A percentile compares a stretch with the other conserved stretches of the same genome.
Conservation (phyloP, 92 coral and sea anemone species). For the Zoanthus gigantus region DNA sequence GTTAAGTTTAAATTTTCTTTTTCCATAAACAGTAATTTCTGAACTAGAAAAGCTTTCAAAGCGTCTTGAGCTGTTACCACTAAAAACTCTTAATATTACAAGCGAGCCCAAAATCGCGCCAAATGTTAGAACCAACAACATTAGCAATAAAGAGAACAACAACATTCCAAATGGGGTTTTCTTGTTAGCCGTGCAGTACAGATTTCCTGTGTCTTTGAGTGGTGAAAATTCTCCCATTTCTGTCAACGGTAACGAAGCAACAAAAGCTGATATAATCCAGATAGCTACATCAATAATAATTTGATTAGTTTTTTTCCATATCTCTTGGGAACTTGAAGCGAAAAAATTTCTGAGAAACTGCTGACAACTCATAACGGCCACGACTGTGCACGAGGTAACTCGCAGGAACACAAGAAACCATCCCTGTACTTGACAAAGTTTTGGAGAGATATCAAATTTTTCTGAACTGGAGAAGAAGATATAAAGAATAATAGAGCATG, state of each 20-base stretch:
- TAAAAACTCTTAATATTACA: neutral
- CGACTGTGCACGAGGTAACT: conserved; percentile 45
- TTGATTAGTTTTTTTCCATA: conserved; percentile 66
- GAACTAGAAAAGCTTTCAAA: neutral
- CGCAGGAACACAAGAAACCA: conserved; percentile 70
- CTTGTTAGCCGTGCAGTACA: conserved; percentile 64
- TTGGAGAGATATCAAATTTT: conserved; percentile 33
- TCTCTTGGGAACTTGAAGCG: conserved; percentile 35
- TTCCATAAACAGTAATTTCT: neutral
- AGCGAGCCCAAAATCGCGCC: conserved; percentile 50
- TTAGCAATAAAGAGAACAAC: conserved; percentile 53
- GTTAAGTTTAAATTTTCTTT: conserved; percentile 23
- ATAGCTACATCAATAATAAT: conserved; percentile 31
- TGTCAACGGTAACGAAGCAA: conserved; percentile 74
- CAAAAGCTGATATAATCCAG: conserved; percentile 72
- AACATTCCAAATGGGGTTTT: conserved; percentile 57
- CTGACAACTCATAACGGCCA: conserved; percentile 64
- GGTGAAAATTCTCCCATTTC: conserved; percentile 60
- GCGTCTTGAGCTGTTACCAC: neutral
- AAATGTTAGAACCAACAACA: conserved; percentile 45
- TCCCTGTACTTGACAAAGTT: conserved; percentile 75
- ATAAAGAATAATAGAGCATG: conserved; percentile 60
- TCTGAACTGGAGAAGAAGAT: conserved; percentile 44
- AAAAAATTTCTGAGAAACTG: conserved; percentile 47
- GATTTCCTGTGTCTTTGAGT: conserved; percentile 45